phyloP scores from a whole-genome alignment of 2,888 invertebrate genomes.

The Cheilosia vernalis region DNA sequence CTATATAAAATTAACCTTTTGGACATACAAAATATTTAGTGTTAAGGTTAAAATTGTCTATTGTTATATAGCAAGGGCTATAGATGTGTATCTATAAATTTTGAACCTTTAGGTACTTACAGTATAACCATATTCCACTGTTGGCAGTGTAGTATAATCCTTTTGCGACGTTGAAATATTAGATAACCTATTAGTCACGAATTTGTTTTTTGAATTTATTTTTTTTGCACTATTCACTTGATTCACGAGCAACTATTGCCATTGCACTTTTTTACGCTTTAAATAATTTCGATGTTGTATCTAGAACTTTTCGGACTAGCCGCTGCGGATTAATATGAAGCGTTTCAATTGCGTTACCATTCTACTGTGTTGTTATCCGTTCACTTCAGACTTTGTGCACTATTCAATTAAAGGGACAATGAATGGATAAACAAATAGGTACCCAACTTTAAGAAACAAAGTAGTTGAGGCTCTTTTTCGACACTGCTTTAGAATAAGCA shows the following conservation, averaged over 20 bases:
- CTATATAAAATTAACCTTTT: too few relatives aligned
- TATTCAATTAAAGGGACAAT: constrained; percentile 52
- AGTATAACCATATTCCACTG: constrained; percentile 67
- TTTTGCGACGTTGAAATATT: constrained; percentile 22
- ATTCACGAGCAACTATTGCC: background rate
- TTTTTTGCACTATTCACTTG: constrained; percentile 23
- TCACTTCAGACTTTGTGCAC: constrained; percentile 48
- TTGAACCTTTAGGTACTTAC: constrained; percentile 37
- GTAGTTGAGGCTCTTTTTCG: constrained; percentile 62
- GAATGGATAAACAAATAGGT: constrained; percentile 59
- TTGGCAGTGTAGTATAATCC: constrained; percentile 31
- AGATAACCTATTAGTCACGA: background rate
- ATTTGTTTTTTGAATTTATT: constrained; percentile 1
- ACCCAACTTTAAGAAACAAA: constrained; percentile 67
- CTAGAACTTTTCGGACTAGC: background rate
- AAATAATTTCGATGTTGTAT: background rate
- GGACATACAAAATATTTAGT: too few relatives aligned
- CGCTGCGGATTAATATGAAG: constrained; percentile 6
- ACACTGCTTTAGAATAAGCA: constrained; percentile 55
- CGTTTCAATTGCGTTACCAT: constrained; percentile 20
- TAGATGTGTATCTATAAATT: background rate
- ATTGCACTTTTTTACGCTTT: background rate
- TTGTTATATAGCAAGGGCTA: too few relatives aligned
- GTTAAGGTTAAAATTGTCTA: too few relatives aligned
- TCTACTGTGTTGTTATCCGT: constrained; percentile 38